Evolutionary conservation across 1,140 invertebrate genomes (phyloP).

Genomic region (Tetragnatha versicolor): DNA sequence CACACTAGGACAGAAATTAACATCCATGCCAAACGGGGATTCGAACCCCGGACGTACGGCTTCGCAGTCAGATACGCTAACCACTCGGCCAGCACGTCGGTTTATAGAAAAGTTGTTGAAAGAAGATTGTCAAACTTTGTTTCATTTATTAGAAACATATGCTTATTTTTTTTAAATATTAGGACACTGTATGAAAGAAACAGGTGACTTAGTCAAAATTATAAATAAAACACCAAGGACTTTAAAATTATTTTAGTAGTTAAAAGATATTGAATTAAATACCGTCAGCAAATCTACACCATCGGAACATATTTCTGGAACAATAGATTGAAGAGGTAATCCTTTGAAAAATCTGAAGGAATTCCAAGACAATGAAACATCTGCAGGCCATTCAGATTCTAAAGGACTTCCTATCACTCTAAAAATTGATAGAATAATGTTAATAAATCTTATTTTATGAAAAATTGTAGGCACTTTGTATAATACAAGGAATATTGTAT

Average conservation of each 20-base stretch:
- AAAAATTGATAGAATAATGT: background rate
- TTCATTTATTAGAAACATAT: background rate
- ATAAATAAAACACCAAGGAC: background rate
- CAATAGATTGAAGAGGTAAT: slow-evolving; percentile 65
- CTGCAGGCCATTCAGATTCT: slow-evolving; percentile 70
- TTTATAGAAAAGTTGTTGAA: background rate
- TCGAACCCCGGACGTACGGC: too few relatives aligned
- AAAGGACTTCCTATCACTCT: slow-evolving; percentile 71
- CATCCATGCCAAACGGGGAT: too few relatives aligned
- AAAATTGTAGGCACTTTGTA: background rate
- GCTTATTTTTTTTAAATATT: background rate
- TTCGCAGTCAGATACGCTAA: too few relatives aligned
- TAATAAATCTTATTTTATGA: background rate
- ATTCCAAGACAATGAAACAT: slow-evolving; percentile 69
- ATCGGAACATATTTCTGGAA: slow-evolving; percentile 67
- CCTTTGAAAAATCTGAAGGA: slow-evolving; percentile 67
- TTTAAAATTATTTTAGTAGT: background rate
- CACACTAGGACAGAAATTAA: too few relatives aligned
- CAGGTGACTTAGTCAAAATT: background rate
- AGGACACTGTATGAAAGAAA: background rate
- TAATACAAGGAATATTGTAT: background rate
- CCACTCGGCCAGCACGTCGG: background rate
- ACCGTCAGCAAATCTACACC: slow-evolving; percentile 69
- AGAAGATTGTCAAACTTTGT: background rate
- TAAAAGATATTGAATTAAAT: slow-evolving; percentile 18